Conservation (phyloP, 2,797 vertebrate species). For the Crocodylus rhombifer region DNA sequence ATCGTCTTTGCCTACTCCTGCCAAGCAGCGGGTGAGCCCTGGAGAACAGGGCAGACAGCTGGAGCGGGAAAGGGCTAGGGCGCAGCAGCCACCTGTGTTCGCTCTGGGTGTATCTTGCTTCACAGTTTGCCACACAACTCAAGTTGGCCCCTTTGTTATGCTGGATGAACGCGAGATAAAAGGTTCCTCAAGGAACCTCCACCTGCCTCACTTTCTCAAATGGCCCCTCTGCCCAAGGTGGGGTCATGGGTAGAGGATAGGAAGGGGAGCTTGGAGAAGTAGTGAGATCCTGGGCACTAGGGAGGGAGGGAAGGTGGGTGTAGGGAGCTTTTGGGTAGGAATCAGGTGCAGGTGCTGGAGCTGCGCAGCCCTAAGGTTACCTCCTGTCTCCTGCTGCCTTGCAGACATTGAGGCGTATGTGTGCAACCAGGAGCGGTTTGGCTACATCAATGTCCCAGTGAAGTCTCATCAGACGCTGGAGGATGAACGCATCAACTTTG, state of each 20-base stretch:
- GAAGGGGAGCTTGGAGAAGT: rapidly evolving
- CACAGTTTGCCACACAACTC: not conserved
- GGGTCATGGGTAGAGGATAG: rapidly evolving
- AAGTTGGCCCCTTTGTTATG: not conserved
- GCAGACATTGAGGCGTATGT: conserved; percentile 89
- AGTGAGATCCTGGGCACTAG: too few relatives aligned
- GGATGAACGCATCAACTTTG: conserved; percentile 92
- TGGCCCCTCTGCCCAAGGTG: not conserved
- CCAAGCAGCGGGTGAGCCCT: conserved; percentile 85
- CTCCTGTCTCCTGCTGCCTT: rapidly evolving
- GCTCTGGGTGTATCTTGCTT: not conserved
- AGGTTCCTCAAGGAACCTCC: not conserved
- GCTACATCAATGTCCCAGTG: conserved; percentile 92
- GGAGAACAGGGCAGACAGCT: too few relatives aligned
- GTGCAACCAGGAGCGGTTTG: conserved; percentile 92
- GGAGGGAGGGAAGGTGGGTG: too few relatives aligned
- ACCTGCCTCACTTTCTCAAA: not conserved
- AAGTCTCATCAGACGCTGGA: conserved; percentile 91
- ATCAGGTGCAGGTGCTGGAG: too few relatives aligned
- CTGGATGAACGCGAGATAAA: not conserved
- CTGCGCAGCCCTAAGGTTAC: not conserved
- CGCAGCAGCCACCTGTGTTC: not conserved
- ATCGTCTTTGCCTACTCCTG: conserved; percentile 96
- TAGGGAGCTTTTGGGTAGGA: not conserved
- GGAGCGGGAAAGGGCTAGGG: not conserved